Base-by-base conservation (phyloP, 2,113 vertebrate species). In the Oreochromis spilurus region DNA sequence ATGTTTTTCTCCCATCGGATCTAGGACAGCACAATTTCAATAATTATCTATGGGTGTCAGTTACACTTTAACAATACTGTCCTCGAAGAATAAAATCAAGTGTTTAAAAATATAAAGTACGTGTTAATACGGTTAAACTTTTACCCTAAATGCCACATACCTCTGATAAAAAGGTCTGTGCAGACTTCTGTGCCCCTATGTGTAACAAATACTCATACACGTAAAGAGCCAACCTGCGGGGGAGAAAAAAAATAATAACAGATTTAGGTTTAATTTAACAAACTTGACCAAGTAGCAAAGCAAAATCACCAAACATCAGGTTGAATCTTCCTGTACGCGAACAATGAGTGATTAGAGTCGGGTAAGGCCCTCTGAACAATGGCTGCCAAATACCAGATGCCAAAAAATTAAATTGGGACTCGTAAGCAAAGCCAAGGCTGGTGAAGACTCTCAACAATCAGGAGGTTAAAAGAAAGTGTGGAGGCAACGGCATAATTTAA, bases 1-100 rank as follows among this genome's bases (percentile, higher is more conserved):
- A 99, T 99, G 94, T 99, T 99, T 95, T 99, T 98, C 95, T 99
- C 98, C 98, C 98, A 99, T 97, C 98, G 97, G 93, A 99, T 99
- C 98, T 99, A 90, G 5, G 90, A 94, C 40, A 90, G 5, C 3
- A n/a, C 52, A 62, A 43, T 81, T 85, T 87, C 8, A 38, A 19
- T 38, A 72, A 77, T 85, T 29, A 83, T 14, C 36, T 6, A 24
- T 9, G 43, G 13, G 17, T 79, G 83, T 29, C 7, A 34, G 26
- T 78, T 29, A 26, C 24, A 50, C 7, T 26, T 21, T 77, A 77
- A 31, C 43, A 77, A 77, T 31, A 77, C 45, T 57, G 45, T 26
- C 29, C 29, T 14, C 1, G 0, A 7, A 17, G 8, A 31, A 58
- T 16, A 13, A 48, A n/a, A 75, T 34, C 13, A 77, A 21, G 7